Evolutionary conservation across 2,113 vertebrate genomes (phyloP).

Genomic region (Spilogale gracilis): DNA sequence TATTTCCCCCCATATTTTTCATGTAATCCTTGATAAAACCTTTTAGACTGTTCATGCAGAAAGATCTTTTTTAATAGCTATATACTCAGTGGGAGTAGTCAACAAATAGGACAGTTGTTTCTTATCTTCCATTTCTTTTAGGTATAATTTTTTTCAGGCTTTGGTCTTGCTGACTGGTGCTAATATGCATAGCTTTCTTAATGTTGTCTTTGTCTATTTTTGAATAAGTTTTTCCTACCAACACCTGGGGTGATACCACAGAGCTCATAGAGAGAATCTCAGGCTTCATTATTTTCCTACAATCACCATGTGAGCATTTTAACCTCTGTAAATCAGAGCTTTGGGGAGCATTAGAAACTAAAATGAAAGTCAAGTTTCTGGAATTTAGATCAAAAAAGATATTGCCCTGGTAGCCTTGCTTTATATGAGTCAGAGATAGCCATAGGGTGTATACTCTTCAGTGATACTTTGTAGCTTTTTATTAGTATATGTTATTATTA

Average conservation of each 20-base stretch:
- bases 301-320: background rate
- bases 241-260: background rate
- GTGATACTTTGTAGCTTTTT: background rate
- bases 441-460: background rate
- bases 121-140: slow-evolving; percentile 38
- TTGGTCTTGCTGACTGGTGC: background rate
- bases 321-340: slow-evolving; percentile 15
- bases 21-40: slow-evolving; percentile 23
- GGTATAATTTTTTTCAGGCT: background rate
- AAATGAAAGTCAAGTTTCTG: slow-evolving; percentile 54
- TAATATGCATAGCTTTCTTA: background rate
- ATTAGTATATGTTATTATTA: background rate
- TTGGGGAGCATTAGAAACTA: slow-evolving; percentile 51
- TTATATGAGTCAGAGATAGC: background rate
- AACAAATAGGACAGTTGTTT: slow-evolving; percentile 1
- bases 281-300: slow-evolving; percentile 34
- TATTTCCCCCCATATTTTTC: background rate
- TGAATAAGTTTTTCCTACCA: background rate
- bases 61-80: background rate
- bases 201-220: slow-evolving; percentile 33
- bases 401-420: background rate
- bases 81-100: background rate
- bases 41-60: background rate
- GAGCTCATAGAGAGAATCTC: slow-evolving; percentile 34
- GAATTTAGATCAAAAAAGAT: slow-evolving; percentile 58